Conservation (phyloP, 35 echinoderm and acorn worm species). For the Ophioderma brevispina region DNA sequence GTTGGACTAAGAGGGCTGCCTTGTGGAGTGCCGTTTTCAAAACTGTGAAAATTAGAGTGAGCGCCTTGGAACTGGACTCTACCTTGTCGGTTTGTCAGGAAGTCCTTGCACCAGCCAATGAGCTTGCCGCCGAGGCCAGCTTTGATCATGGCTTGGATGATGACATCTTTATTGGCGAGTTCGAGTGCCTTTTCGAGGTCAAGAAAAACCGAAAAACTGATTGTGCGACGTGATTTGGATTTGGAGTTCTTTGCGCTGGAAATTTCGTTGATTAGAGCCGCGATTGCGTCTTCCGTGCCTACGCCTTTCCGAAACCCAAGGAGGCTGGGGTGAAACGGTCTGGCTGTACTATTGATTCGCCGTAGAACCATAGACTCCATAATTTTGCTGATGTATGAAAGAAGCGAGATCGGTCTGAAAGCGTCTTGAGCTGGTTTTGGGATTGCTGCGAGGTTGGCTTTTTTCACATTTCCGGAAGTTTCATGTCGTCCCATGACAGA, state of each 20-base stretch:
- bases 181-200: conserved; percentile 27
- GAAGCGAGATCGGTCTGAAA: conserved; percentile 20
- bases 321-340: conserved; percentile 8
- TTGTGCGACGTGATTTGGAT: not conserved
- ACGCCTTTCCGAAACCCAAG: conserved; percentile 8
- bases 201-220: conserved; percentile 8
- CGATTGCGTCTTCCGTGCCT: conserved; percentile 20
- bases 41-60: not conserved
- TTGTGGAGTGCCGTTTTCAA: conserved; percentile 16
- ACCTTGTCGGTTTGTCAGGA: not conserved
- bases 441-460: conserved; percentile 10
- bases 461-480: not conserved
- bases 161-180: conserved; percentile 18
- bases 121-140: conserved; percentile 10
- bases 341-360: conserved; percentile 10
- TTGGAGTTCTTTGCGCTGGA: conserved; percentile 5
- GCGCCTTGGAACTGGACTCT: conserved; percentile 18
- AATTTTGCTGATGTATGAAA: conserved; percentile 11
- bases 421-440: conserved; percentile 35
- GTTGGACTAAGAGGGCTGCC: conserved; percentile 29
- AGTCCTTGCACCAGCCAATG: conserved; percentile 17
- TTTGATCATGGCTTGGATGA: conserved; percentile 26
- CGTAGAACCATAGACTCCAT: conserved; percentile 26
- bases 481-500: not conserved
- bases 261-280: not conserved